Evolutionary conservation across 2,797 vertebrate species (phyloP).

Genomic region (Periophthalmus magnuspinnatus): DNA sequence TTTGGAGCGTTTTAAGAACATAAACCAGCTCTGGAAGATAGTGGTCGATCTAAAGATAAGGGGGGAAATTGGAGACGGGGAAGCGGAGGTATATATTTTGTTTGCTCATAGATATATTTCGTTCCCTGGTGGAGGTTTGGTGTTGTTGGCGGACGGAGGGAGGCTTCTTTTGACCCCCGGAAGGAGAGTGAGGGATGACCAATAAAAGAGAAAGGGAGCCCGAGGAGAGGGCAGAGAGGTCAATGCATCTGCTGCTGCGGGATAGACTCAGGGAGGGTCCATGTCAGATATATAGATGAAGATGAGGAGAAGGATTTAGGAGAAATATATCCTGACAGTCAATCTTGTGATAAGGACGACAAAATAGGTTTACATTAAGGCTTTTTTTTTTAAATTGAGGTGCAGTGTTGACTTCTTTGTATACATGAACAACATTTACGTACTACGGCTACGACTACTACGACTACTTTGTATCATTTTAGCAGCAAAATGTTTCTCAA

Average conservation of each 20-base stretch:
- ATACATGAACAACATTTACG: no score
- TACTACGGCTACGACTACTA: no score
- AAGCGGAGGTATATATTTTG: conserved; percentile 16
- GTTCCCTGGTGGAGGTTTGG: conserved; percentile 23
- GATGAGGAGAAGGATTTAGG: conserved; percentile 25
- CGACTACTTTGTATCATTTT: no score
- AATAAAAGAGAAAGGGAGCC: conserved; percentile 33
- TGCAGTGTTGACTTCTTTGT: no score
- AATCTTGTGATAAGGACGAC: conserved; percentile 29
- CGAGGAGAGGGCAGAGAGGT: conserved; percentile 26
- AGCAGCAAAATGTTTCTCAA: no score
- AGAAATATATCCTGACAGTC: conserved; percentile 38
- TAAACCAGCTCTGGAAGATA: conserved; percentile 17
- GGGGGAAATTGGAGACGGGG: neutral
- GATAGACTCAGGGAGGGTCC: conserved; percentile 33
- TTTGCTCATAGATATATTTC: conserved; percentile 29
- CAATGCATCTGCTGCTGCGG: conserved; percentile 15
- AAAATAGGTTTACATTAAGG: neutral
- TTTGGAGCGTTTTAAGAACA: conserved; percentile 1
- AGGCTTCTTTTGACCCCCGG: conserved; percentile 8
- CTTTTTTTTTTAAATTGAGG: no score
- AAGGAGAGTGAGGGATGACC: conserved; percentile 28
- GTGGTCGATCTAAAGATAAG: conserved; percentile 30
- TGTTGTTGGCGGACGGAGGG: no score
- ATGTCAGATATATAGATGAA: conserved; percentile 32